Base-by-base conservation (phyloP, 1,140 invertebrate genomes). In the Drosophila mayri region DNA sequence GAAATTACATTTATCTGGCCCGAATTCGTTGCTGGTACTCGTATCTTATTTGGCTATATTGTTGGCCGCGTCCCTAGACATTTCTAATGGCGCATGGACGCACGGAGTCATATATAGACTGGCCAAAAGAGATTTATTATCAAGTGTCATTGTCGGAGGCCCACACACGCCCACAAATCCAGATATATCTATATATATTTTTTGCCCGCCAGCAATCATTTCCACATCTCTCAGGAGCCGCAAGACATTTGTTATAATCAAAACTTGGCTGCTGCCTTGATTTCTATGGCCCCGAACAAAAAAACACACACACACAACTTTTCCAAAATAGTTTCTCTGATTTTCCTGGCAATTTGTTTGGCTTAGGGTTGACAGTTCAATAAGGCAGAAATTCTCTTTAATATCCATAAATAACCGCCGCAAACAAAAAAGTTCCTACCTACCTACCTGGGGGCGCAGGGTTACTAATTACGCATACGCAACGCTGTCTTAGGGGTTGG, bases 311-410 rank as follows among this genome's bases (percentile, higher is more conserved):
- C 63, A 66, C 72, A 67, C 41, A 87, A 87, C 71, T 86, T 86
- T 72, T 47, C 58, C 63, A 14, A 80, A 90, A 84, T 87, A 88
- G 85, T 90, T 87, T 87, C 43, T 44, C 76, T 76, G 73, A 66
- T 79, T 76, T 63, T 52, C 64, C 40, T 25, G 66, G 66, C 85
- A 90, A 90, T 90, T 90, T 90, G 79, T 90, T 81, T 90, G 81
- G 85, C 86, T 90, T 90, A 90, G 75, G 85, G 77, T 84, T 90
- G 85, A 90, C 85, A 90, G 85, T 90, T 90, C 85, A 90, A 90
- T 90, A 90, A 90, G 78, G 32, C 32, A 57, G 54, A 74, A 70
- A 59, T 58, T 47, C 50, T 70, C 85, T 90, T 90, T 85, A 90
- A 90, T 90, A 85, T 85, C 76, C 85, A 85, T 90, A 90, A 90